Evolutionary conservation across 2,113 vertebrate species (phyloP).

Genomic region (Peromyscus maniculatus): DNA sequence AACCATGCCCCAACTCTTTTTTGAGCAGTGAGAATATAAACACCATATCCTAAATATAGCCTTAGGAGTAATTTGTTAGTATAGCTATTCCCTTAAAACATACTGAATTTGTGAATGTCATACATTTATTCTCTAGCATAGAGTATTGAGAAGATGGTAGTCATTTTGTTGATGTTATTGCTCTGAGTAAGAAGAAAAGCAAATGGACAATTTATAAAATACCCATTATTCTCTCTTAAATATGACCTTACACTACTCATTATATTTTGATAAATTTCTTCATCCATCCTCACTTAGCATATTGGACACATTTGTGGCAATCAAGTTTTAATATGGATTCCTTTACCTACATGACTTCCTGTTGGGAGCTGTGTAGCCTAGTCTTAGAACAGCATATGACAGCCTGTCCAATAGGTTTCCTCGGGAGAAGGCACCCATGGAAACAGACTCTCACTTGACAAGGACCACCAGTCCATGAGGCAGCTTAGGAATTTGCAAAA

Average conservation of each 20-base stretch:
- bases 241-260: neutral
- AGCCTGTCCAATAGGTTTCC: too few relatives aligned
- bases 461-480: too few relatives aligned
- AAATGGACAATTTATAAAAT: slow-evolving; percentile 47
- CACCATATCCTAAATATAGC: neutral
- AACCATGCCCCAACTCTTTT: neutral
- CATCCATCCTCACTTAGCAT: slow-evolving; percentile 2
- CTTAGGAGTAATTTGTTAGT: slow-evolving; percentile 1
- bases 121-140: neutral
- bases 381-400: too few relatives aligned
- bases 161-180: slow-evolving; percentile 30
- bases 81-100: neutral
- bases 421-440: too few relatives aligned
- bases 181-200: neutral
- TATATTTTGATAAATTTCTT: slow-evolving; percentile 58
- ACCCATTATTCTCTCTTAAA: slow-evolving; percentile 23
- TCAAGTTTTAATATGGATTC: slow-evolving; percentile 37
- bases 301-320: slow-evolving; percentile 55
- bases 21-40: neutral
- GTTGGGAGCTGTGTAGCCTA: too few relatives aligned
- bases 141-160: neutral
- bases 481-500: too few relatives aligned
- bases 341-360: neutral
- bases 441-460: too few relatives aligned
- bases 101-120: neutral